These are phyloP conservation scores for Carterocephalus palaemon DNA, from an alignment of 2,888 invertebrate species.

Conservation along the genomic window DNA sequence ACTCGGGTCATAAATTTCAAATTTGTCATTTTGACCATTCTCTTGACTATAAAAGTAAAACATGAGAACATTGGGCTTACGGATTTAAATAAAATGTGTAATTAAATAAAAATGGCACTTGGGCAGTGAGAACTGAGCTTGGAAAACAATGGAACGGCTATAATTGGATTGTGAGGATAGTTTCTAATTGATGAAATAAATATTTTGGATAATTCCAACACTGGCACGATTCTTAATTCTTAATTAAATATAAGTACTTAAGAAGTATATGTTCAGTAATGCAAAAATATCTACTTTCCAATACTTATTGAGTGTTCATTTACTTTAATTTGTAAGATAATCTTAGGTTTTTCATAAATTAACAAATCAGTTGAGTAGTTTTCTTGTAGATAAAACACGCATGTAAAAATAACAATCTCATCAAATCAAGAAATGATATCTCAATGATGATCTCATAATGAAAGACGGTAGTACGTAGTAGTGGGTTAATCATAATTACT, in stretches of 20 bases:
- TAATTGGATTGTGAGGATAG: constrained; percentile 53
- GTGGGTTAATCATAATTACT: too few relatives aligned
- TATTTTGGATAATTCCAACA: constrained; percentile 19
- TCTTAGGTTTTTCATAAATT: too few relatives aligned
- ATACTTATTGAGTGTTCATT: too few relatives aligned
- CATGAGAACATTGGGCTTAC: constrained; percentile 57
- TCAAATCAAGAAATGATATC: too few relatives aligned
- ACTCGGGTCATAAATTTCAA: constrained; percentile 40
- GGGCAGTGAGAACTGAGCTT: constrained; percentile 62
- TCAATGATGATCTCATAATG: too few relatives aligned
- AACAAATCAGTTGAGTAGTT: too few relatives aligned
- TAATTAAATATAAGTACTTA: background rate
- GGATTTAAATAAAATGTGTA: constrained; percentile 64
- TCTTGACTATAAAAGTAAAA: constrained; percentile 60
- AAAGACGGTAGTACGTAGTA: too few relatives aligned
- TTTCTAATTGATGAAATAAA: constrained; percentile 44
- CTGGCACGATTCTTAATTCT: constrained; percentile 6
- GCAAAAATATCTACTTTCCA: too few relatives aligned
- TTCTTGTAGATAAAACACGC: too few relatives aligned
- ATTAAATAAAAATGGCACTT: constrained; percentile 64
- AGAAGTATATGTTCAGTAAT: too few relatives aligned
- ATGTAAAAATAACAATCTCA: too few relatives aligned
- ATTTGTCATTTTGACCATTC: constrained; percentile 53
- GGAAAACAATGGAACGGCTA: constrained; percentile 56
- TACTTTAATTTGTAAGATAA: too few relatives aligned